Evolutionary conservation across 2,888 invertebrate species (phyloP).

Genomic region (Timandra comae): DNA sequence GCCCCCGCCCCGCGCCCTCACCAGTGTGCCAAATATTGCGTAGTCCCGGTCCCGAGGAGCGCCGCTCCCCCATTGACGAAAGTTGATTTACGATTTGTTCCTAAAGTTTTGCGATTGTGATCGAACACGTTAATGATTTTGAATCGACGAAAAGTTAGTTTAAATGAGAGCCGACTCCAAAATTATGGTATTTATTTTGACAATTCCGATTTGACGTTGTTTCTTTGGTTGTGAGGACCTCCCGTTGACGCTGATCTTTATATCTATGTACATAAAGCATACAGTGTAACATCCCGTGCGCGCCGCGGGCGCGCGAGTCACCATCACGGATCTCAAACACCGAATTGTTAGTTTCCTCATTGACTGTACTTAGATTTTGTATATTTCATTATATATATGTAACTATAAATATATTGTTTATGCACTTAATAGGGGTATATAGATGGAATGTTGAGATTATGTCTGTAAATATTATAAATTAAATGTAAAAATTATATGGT

Average conservation of each 20-base stretch:
- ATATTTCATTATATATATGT: conserved; percentile 8
- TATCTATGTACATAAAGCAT: no score
- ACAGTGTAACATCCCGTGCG: no score
- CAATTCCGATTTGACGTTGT: no score
- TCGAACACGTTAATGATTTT: no score
- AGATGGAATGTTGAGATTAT: conserved; percentile 9
- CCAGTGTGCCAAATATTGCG: conserved; percentile 68
- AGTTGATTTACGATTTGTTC: neutral
- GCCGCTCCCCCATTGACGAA: conserved; percentile 1
- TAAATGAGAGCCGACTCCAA: no score
- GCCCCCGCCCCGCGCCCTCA: conserved; percentile 1
- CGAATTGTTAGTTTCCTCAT: conserved; percentile 14
- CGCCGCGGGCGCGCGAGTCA: neutral
- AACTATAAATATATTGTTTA: conserved; percentile 4
- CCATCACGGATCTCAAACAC: conserved; percentile 17
- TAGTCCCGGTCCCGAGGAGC: conserved; percentile 48
- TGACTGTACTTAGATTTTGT: conserved; percentile 14
- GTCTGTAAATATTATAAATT: conserved; percentile 15
- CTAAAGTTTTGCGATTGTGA: neutral
- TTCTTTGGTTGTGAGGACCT: no score
- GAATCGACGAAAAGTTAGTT: no score
- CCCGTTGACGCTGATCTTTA: no score
- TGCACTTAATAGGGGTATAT: conserved; percentile 5
- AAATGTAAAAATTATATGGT: conserved; percentile 2
- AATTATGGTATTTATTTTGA: no score